These are phyloP conservation scores for Cygnus atratus DNA, from an alignment of 2,113 vertebrate genomes.

Conservation along the genomic window DNA sequence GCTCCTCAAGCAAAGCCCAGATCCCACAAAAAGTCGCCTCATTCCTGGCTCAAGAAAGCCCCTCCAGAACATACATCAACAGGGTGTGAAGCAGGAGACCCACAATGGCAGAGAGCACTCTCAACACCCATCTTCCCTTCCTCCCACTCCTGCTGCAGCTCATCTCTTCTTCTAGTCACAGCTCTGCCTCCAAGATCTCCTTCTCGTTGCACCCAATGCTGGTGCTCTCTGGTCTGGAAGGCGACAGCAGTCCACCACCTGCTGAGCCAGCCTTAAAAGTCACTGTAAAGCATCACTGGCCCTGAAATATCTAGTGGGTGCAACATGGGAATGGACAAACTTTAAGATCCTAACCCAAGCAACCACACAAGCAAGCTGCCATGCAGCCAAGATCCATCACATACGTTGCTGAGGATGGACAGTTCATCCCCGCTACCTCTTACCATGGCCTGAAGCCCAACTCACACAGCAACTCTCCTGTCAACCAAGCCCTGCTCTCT, in stretches of 20 bases:
- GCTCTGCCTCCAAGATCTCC: neutral
- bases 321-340: neutral
- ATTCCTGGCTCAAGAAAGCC: neutral
- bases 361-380: neutral
- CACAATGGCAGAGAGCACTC: neutral
- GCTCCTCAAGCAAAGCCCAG: neutral
- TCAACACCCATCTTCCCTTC: neutral
- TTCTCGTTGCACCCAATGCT: neutral
- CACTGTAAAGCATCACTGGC: neutral
- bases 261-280: neutral
- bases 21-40: neutral
- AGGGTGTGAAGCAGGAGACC: neutral
- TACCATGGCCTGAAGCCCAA: neutral
- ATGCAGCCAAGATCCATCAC: neutral
- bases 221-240: neutral
- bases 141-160: neutral
- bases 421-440: neutral
- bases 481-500: neutral
- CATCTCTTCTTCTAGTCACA: neutral
- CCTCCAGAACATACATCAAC: rapidly evolving
- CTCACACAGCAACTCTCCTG: neutral
- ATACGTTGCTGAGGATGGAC: rapidly evolving
- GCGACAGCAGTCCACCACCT: neutral
- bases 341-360: neutral
- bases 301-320: neutral